Evolutionary conservation across 2,888 invertebrate species (phyloP).

Genomic region (Drosophila kanekoi): DNA sequence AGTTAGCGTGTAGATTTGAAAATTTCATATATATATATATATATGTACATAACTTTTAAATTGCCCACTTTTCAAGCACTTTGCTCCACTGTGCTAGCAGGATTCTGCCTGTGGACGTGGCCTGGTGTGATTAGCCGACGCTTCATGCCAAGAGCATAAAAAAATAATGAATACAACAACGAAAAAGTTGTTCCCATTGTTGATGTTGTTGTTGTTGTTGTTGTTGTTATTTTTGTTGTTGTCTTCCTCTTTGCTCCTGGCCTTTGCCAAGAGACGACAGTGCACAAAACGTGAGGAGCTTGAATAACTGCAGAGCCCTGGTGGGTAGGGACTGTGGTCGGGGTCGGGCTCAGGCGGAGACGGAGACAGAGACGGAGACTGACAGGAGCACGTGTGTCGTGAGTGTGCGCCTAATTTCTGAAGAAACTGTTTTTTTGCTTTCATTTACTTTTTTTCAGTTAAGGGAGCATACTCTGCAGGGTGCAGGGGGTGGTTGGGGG

Average conservation of each 20-base stretch:
- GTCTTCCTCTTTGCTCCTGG: constrained; percentile 18
- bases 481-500: neutral
- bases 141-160: constrained; percentile 52
- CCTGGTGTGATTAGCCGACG: constrained; percentile 62
- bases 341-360: neutral
- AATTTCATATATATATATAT: too few relatives aligned
- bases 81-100: constrained; percentile 36
- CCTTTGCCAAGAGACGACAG: constrained; percentile 23
- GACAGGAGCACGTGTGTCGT: too few relatives aligned
- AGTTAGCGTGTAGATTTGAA: too few relatives aligned
- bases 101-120: constrained; percentile 10
- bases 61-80: neutral
- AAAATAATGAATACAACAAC: constrained; percentile 47
- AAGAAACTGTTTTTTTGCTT: too few relatives aligned
- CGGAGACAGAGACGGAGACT: neutral
- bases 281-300: constrained; percentile 17
- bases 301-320: constrained; percentile 20
- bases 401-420: too few relatives aligned
- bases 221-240: too few relatives aligned
- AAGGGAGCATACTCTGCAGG: too few relatives aligned
- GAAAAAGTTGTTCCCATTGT: constrained; percentile 13
- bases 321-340: neutral
- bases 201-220: constrained; percentile 11
- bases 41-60: too few relatives aligned
- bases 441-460: too few relatives aligned